phyloP scores from a whole-genome alignment of 2,888 invertebrate genomes.

The Malthinus flaveolus region DNA sequence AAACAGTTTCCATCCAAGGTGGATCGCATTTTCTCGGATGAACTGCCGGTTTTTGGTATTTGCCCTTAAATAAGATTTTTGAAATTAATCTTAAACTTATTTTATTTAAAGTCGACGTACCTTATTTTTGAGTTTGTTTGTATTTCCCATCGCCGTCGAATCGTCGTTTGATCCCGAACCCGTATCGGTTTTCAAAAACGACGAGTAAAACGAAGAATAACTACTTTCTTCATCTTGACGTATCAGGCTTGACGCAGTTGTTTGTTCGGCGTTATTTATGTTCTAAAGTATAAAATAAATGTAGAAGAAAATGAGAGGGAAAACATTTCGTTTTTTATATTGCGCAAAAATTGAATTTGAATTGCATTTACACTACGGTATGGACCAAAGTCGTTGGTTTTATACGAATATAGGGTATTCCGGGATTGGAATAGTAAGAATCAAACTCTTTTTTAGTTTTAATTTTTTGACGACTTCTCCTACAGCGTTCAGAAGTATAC shows the following conservation, averaged over 20 bases:
- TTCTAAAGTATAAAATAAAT: constrained; percentile 13
- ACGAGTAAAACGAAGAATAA: constrained; percentile 72
- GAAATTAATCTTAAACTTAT: not conserved
- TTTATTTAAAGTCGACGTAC: constrained; percentile 36
- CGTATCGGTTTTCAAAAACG: constrained; percentile 69
- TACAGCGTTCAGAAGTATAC: too few relatives aligned
- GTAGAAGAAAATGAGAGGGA: too few relatives aligned
- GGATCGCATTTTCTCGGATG: constrained; percentile 59
- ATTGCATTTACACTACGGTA: too few relatives aligned
- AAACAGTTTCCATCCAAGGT: constrained; percentile 69
- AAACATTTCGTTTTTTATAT: too few relatives aligned
- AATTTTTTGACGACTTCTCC: too few relatives aligned
- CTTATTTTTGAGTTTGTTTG: constrained; percentile 40
- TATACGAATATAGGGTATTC: too few relatives aligned
- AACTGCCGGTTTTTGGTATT: constrained; percentile 54
- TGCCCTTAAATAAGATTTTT: constrained; percentile 30
- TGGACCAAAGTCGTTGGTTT: too few relatives aligned
- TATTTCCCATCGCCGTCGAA: constrained; percentile 43
- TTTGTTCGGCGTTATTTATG: constrained; percentile 9
- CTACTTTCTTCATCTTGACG: constrained; percentile 62
- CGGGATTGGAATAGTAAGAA: too few relatives aligned
- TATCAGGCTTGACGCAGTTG: constrained; percentile 6
- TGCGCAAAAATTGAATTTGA: too few relatives aligned
- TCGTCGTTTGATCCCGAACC: constrained; percentile 54
- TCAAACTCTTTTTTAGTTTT: too few relatives aligned